A percentile compares a stretch with the other conserved stretches of the same genome.
Conservation (phyloP, 2,797 vertebrate species). For the Cichlasoma orientale region DNA sequence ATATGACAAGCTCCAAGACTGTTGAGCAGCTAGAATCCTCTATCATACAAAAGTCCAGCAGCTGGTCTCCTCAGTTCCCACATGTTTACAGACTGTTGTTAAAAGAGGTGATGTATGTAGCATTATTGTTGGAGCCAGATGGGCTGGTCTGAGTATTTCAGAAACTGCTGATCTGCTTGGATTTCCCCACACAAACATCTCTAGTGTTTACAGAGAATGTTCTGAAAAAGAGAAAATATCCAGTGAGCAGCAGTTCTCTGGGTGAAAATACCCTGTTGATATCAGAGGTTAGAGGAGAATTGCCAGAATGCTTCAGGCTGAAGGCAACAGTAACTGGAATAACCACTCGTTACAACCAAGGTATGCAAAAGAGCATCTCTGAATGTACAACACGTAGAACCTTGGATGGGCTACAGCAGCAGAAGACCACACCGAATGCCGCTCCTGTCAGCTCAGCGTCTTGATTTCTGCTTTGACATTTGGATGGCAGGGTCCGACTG, state of each 20-base stretch:
- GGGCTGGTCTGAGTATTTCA: neutral
- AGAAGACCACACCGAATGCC: neutral
- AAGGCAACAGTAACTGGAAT: too few species aligned
- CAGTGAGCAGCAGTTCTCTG: neutral
- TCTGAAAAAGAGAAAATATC: neutral
- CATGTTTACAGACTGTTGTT: neutral
- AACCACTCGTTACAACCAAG: neutral
- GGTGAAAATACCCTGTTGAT: neutral
- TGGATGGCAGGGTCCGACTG: neutral
- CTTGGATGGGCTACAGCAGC: neutral
- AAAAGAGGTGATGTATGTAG: neutral
- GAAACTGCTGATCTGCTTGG: too few species aligned
- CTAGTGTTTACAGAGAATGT: neutral
- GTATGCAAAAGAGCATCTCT: neutral
- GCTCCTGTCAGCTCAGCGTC: neutral
- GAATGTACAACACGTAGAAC: neutral
- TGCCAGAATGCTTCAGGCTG: neutral
- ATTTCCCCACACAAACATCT: fast-evolving
- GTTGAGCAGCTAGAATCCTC: neutral
- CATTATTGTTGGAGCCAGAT: neutral
- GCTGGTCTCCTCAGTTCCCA: neutral
- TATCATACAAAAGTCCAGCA: neutral
- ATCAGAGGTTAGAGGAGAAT: neutral
- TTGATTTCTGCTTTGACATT: neutral
- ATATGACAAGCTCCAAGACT: neutral